Evolutionary conservation across 2,113 vertebrate species (phyloP), one percentile per base, ranked within the genome.

Genomic region (Rhineura floridana): DNA sequence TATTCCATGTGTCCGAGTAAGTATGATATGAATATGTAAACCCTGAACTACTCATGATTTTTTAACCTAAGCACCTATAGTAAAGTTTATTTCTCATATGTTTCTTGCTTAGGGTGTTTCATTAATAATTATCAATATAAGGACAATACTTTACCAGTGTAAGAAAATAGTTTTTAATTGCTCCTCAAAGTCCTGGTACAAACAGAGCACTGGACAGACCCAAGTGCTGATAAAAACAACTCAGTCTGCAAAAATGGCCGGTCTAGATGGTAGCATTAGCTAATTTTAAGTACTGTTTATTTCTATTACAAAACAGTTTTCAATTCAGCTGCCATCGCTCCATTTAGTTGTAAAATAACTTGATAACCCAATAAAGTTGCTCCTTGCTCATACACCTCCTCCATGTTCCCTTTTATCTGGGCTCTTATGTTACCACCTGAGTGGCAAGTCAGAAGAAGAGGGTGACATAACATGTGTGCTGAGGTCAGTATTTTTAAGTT

Each of bases 111-210:
- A 70, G 48, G 23, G 8, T 70, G 73, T 73, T 81, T 79, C 75
- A 86, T 79, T 75, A 82, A 87, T 82, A 59, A 50, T 82, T 87
- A 82, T 75, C 52, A 48, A 70, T 75, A 67, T 36, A 81, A 63
- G 13, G 39, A 87, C 23, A 73, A n/a, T 75, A 73, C 33, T 63
- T 62, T 82, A 87, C 33, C 50, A 36, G 39, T 62, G 36, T 73
- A 73, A 82, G 39, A 72, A 87, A 87, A 73, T 39, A 73, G 48
- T 25, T 59, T 39, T 87, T 48, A 81, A 82, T 80, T 70, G 77
- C 55, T 87, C 80, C 77, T 87, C 77, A 55, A 15, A 69, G 23
- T 79, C 85, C 63, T 23, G 50, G 11, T 8, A 11, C 73, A 44
- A 65, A 52, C 21, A 19, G 65, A n/a, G 28, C 44, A 33, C 44